Evolutionary conservation across 2,113 vertebrate genomes (phyloP).

Genomic region (Neomonachus schauinslandi): DNA sequence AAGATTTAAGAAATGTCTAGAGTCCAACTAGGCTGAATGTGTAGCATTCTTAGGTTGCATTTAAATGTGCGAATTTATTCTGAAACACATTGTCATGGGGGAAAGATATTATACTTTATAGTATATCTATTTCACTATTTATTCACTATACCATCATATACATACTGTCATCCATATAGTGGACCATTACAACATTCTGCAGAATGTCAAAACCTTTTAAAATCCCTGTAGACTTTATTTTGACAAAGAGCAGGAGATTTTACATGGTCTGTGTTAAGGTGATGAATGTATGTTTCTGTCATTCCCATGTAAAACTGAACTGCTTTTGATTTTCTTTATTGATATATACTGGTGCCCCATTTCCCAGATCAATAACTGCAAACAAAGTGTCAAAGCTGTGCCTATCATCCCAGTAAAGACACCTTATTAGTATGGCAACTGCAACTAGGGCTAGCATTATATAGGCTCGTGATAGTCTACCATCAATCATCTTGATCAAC

Average conservation of each 20-base stretch:
- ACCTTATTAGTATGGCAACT: not conserved
- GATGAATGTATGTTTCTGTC: not conserved
- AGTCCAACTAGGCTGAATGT: not conserved
- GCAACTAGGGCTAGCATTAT: not conserved
- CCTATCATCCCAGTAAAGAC: not conserved
- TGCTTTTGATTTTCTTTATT: not conserved
- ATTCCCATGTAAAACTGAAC: not conserved
- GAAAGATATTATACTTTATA: not conserved
- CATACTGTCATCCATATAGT: not conserved
- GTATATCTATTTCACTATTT: not conserved
- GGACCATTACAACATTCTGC: not conserved
- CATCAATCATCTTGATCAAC: not conserved
- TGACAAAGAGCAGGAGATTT: not conserved
- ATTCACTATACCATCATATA: not conserved
- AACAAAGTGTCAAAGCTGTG: not conserved
- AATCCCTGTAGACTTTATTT: not conserved
- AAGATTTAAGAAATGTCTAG: not conserved
- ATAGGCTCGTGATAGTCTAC: not conserved
- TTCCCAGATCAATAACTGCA: not conserved
- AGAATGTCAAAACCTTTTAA: conserved; percentile 9
- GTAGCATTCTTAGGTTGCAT: not conserved
- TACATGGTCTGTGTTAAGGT: not conserved
- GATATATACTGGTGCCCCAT: not conserved
- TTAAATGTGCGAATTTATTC: conserved; percentile 23
- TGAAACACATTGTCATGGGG: not conserved